Conservation (phyloP, 2,888 invertebrate species). For the Osmoderma eremita region DNA sequence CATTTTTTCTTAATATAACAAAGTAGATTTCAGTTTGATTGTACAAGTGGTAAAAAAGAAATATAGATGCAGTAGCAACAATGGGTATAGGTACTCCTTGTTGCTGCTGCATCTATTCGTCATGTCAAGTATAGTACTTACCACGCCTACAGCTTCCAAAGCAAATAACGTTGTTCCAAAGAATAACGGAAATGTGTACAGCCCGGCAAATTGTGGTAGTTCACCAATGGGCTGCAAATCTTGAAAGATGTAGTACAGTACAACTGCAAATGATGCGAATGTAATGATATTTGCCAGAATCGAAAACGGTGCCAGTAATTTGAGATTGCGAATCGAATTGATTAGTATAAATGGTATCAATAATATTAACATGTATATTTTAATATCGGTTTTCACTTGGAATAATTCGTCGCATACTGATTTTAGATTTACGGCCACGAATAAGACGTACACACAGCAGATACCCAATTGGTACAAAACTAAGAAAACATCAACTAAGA, state of each 20-base stretch:
- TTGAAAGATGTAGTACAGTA: constrained; percentile 85
- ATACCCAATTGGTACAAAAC: constrained; percentile 94
- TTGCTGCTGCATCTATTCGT: no score
- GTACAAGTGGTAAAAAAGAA: no score
- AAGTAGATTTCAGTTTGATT: no score
- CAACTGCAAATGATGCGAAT: constrained; percentile 83
- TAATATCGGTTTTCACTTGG: constrained; percentile 47
- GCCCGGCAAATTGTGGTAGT: constrained; percentile 71
- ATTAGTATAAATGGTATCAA: constrained; percentile 77
- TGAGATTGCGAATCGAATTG: constrained; percentile 85
- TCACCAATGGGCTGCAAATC: constrained; percentile 74
- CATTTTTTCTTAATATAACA: no score
- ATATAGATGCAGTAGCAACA: no score
- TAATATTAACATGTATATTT: constrained; percentile 58
- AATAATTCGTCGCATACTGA: constrained; percentile 57
- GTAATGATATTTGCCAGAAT: constrained; percentile 89
- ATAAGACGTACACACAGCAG: constrained; percentile 89
- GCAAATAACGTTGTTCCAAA: constrained; percentile 97
- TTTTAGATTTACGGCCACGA: constrained; percentile 60
- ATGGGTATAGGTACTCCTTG: no score
- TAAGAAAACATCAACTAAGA: constrained; percentile 66
- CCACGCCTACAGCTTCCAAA: constrained; percentile 93
- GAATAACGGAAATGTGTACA: constrained; percentile 84
- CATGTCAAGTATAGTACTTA: constrained; percentile 70
- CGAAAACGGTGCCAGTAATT: constrained; percentile 89